Base-by-base conservation (phyloP, 2,888 invertebrate species). In the Eupithecia tripunctaria region DNA sequence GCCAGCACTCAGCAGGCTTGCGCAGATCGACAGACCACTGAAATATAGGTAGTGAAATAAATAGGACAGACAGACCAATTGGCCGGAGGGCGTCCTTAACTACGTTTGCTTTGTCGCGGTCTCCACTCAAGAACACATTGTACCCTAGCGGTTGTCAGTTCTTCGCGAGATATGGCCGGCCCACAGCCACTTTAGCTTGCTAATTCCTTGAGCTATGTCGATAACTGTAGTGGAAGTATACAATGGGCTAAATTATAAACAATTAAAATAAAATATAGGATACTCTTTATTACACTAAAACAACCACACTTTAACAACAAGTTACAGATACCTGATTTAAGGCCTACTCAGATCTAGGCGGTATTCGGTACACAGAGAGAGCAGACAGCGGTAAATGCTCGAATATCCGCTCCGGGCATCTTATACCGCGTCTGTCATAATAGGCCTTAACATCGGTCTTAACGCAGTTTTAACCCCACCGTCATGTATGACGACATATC, bases 271-370 rank as follows among this genome's bases (percentile, higher is more conserved):
- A 84, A 84, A 86, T 85, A 51, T 56, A 84, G 81, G 69, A 82
- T 84, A 86, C 18, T 87, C 75, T 92, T 91, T 90, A 91, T 90
- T 91, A 82, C 85, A 87, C 86, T 75, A 75, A 85, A 91, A 91
- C 89, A 89, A 86, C 84, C 86, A 88, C 85, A 88, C 41, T 74
- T 80, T 81, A 38, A 83, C 75, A 81, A 80, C 77, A 80, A 80
- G 73, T 80, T 38, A 38, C 38, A 38, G 3, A 56, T 56, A 51
- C 56, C 25, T 51, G 10, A 21, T 51, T 21, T 25, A 56, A 25
- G 56, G 25, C 14, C 56, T 25, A 56, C 25, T 56, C 56, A 21
- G 51, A 43, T 51, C 8, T 2, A 51, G 8, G 47, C 47, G 56
- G 25, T 25, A 56, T 56, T 2, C 4, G 56, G 12, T 21, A 51